Evolutionary conservation across 2,797 vertebrate genomes (phyloP).

Genomic region (Acanthornis magna): DNA sequence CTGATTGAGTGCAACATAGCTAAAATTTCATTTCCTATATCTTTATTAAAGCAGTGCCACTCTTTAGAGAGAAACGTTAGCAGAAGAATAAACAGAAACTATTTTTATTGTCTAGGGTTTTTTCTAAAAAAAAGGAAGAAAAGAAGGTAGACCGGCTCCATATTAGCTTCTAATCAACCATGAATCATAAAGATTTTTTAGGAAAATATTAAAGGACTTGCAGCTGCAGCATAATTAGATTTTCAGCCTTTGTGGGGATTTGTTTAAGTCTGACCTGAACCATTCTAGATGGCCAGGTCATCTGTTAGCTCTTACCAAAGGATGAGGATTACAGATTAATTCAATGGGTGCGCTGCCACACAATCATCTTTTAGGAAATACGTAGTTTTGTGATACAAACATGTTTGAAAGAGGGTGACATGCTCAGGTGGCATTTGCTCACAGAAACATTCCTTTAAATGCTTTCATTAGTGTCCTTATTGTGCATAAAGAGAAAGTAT

Average conservation of each 20-base stretch:
- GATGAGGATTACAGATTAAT: not conserved
- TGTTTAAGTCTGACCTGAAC: constrained; percentile 13
- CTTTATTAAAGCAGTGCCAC: constrained; percentile 63
- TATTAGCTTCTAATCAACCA: constrained; percentile 58
- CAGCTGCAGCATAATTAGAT: constrained; percentile 47
- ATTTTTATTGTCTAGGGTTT: constrained; percentile 23
- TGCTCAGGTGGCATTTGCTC: not conserved
- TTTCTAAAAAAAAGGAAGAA: not conserved
- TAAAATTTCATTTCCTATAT: constrained; percentile 68
- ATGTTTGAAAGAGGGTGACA: not conserved
- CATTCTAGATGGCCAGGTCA: not conserved
- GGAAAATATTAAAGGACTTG: constrained; percentile 28
- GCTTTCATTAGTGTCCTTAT: not conserved
- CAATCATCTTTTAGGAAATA: not conserved
- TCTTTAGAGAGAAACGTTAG: constrained; percentile 62
- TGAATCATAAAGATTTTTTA: constrained; percentile 25
- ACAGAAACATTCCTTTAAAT: not conserved
- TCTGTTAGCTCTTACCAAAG: not conserved
- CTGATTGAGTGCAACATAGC: constrained; percentile 50
- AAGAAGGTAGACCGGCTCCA: constrained; percentile 48
- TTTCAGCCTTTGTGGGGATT: constrained; percentile 11
- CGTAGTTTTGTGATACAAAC: not conserved
- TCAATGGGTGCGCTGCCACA: not conserved
- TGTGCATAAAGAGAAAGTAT: not conserved
- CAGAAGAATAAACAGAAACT: constrained; percentile 60